Percentiles rank a stretch among this genome's conserved stretches.
Conservation (phyloP, 2,888 invertebrate genomes). For the Lithosia quadra region DNA sequence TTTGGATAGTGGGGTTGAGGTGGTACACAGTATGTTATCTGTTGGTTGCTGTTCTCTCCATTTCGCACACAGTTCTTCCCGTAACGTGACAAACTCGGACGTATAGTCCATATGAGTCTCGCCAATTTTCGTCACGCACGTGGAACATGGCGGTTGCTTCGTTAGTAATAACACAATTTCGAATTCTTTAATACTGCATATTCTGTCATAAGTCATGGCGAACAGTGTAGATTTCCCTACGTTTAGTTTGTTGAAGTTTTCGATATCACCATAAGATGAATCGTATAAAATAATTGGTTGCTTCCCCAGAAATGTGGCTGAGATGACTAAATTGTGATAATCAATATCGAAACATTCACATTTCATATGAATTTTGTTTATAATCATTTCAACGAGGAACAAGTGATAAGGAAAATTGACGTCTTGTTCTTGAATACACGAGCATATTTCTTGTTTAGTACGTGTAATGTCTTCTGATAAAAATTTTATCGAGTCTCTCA, state of each 20-base stretch:
- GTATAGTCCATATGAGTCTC: conserved; percentile 77
- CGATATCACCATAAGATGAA: conserved; percentile 73
- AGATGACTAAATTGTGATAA: conserved; percentile 77
- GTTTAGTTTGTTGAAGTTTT: conserved; percentile 73
- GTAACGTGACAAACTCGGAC: conserved; percentile 67
- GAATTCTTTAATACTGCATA: conserved; percentile 76
- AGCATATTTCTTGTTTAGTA: conserved; percentile 67
- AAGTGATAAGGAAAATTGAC: conserved; percentile 79
- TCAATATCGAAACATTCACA: conserved; percentile 82
- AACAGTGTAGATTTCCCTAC: conserved; percentile 80
- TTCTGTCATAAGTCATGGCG: conserved; percentile 83
- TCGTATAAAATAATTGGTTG: conserved; percentile 77
- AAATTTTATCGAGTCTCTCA: conserved; percentile 74
- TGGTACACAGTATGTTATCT: conserved; percentile 78
- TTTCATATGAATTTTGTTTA: conserved; percentile 83
- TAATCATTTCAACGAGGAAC: conserved; percentile 78
- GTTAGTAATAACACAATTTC: conserved; percentile 69
- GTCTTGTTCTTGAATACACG: conserved; percentile 57
- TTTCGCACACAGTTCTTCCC: conserved; percentile 76
- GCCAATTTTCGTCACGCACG: conserved; percentile 75
- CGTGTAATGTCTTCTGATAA: conserved; percentile 71
- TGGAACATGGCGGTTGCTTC: conserved; percentile 79
- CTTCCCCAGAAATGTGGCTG: conserved; percentile 77
- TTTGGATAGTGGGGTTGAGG: conserved; percentile 75
- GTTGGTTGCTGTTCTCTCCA: conserved; percentile 75